Base-by-base conservation (phyloP, 2,797 vertebrate species). In the Psittacula derbiana region DNA sequence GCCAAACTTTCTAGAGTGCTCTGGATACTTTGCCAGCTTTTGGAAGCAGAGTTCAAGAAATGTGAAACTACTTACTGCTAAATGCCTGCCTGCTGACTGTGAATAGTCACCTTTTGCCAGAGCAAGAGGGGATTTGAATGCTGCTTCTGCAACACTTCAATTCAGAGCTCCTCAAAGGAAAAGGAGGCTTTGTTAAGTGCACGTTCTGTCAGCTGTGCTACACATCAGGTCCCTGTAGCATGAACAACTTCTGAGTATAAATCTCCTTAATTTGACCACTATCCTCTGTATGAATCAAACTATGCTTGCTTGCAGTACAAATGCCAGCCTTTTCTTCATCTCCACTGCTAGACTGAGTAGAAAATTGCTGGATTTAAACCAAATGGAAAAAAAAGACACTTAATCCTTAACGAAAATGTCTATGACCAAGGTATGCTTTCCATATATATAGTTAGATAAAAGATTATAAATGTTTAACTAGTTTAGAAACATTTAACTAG, bases 21-120 rank as follows among this genome's bases (percentile, higher is more conserved):
- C 74, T 86, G 80, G 95, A 94, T 80, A 69, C 17, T 67, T 49
- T 90, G 82, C 90, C 96, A 97, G 83, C 83, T 96, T 87, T 85
- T 92, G 47, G 67, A 82, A 93, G 88, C 65, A 62, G 64, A 76
- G 83, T 36, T 75, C 31, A 70, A 94, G 61, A 92, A 94, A 91
- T 46, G 53, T 84, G 93, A 91, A 93, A 90, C 57, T 92, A 55
- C 36, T 83, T 53, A 65, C n/a, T 70, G 80, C 57, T 90, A 86
- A 93, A 57, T 16, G 21, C 11, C 70, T 94, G 82, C 73, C 60
- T 93, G 82, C 80, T 95, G 90, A 28, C 89, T 81, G 36, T 52
- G 96, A 97, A 96, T 62, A 93, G 96, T 79, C 96, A 96, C 76
- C 84, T 95, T 95, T 85, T 85, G 69, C 60, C 61, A 36, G 90